phyloP scores from a whole-genome alignment of 2,888 invertebrate genomes.

The Philereme vetulata region DNA sequence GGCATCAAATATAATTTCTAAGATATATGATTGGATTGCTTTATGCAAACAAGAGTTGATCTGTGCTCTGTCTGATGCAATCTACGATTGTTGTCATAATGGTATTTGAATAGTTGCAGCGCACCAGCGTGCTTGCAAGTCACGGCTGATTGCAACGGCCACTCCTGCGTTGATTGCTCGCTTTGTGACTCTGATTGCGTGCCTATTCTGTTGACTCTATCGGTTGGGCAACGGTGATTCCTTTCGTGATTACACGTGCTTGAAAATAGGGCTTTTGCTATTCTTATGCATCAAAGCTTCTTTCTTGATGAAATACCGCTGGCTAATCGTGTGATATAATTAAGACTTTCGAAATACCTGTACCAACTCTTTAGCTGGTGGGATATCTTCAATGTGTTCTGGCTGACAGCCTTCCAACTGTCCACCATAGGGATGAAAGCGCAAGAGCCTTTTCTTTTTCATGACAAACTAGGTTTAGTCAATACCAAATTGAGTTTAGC shows the following conservation, averaged over 20 bases:
- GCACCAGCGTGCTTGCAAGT: slow-evolving; percentile 27
- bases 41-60: slow-evolving; percentile 9
- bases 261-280: slow-evolving; percentile 3
- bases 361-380: too few relatives aligned
- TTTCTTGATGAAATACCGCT: not conserved
- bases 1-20: not conserved
- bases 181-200: slow-evolving; percentile 36
- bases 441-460: too few relatives aligned
- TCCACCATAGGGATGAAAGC: too few relatives aligned
- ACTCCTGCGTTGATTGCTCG: slow-evolving; percentile 31
- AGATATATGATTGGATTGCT: not conserved
- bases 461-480: too few relatives aligned
- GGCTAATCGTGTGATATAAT: not conserved
- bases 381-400: too few relatives aligned
- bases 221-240: slow-evolving; percentile 21
- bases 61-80: slow-evolving; percentile 1
- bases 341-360: not conserved
- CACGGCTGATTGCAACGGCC: slow-evolving; percentile 34
- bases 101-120: slow-evolving; percentile 17
- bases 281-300: not conserved
- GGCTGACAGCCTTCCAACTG: too few relatives aligned
- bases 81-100: slow-evolving; percentile 13
- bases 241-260: slow-evolving; percentile 20
- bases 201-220: slow-evolving; percentile 21
- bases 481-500: too few relatives aligned